A percentile compares a stretch with the other conserved stretches of the same genome.
Evolutionary conservation across 2,888 invertebrate genomes (phyloP).

Genomic region (Leptopilina syphax): DNA sequence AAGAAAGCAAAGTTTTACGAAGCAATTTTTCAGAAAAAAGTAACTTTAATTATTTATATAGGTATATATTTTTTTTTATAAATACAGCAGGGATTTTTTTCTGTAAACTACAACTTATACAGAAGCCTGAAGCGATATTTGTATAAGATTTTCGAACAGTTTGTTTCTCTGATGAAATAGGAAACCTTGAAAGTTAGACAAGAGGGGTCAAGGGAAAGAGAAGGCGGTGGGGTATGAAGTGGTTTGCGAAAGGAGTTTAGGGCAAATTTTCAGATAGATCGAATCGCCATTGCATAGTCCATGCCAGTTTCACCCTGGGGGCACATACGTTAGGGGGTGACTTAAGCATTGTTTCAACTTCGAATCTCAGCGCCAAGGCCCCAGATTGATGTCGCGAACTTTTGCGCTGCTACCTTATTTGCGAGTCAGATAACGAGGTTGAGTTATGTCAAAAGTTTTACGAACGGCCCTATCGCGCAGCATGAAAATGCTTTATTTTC

Average conservation of each 20-base stretch:
- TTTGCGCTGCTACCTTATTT: slow-evolving; percentile 75
- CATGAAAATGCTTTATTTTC: slow-evolving; percentile 68
- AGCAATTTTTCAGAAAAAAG: not conserved
- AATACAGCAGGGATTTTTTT: not conserved
- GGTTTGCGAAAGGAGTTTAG: slow-evolving; percentile 52
- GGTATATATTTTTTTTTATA: not conserved
- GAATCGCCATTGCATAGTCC: slow-evolving; percentile 62
- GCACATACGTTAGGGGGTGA: slow-evolving; percentile 75
- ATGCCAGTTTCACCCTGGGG: slow-evolving; percentile 68
- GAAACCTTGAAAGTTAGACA: slow-evolving; percentile 47
- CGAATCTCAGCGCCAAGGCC: slow-evolving; percentile 74
- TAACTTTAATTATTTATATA: not conserved
- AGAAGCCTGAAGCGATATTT: slow-evolving; percentile 20
- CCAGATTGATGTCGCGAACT: slow-evolving; percentile 76
- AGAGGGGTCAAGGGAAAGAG: too few relatives aligned
- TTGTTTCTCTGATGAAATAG: not conserved
- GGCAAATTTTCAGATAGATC: slow-evolving; percentile 66
- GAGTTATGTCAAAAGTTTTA: slow-evolving; percentile 76
- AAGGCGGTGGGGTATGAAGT: not conserved
- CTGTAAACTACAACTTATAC: not conserved
- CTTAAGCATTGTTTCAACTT: slow-evolving; percentile 77
- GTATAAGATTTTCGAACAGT: slow-evolving; percentile 10
- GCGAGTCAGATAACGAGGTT: slow-evolving; percentile 77
- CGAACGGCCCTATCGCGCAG: slow-evolving; percentile 63
- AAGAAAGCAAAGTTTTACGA: not conserved